Evolutionary conservation across 2,888 invertebrate genomes (phyloP), one percentile per base, ranked within the genome.

Genomic region (Dryomyza anilis): DNA sequence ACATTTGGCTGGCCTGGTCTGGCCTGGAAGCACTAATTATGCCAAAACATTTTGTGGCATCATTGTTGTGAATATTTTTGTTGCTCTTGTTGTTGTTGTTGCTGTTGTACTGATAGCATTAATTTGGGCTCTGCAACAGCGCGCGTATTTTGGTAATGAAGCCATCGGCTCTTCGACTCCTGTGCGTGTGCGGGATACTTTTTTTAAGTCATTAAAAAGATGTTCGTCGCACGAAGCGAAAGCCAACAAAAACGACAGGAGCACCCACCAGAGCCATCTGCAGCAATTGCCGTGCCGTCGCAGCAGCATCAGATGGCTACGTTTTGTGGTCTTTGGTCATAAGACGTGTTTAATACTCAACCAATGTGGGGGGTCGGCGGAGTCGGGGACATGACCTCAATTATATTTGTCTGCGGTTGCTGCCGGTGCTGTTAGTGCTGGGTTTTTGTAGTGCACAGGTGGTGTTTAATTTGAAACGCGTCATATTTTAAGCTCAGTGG

Each of bases 131-230:
- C 36, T 50, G 14, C 12, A 52, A 29, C 58, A 23, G 27, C 30
- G 50, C 21, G 48, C 50, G 33, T 39, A 60, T 60, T 60, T 60
- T 25, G 50, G 50, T 60, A 60, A 60, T 60, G 60, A 60, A 52
- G 25, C 36, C 52, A 39, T n/a, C n/a, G n/a, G n/a, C n/a, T n/a
- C n/a, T n/a, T n/a, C n/a, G n/a, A n/a, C n/a, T n/a, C n/a, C n/a
- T n/a, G n/a, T n/a, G n/a, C n/a, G n/a, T n/a, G n/a, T n/a, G n/a
- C n/a, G n/a, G n/a, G n/a, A n/a, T n/a, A n/a, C n/a, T n/a, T n/a
- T n/a, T n/a, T n/a, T n/a, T n/a, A 52, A 60, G 36, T 52, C 50
- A 60, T 60, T 60, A 60, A 60, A n/a, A 52, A 50, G 36, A 50
- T 14, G 36, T 36, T 60, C 19, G 12, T 57, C 25, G 3, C 16